A percentile compares a stretch with the other conserved stretches of the same genome.
Conservation (phyloP, 2,113 vertebrate genomes). For the Heterotis niloticus region DNA sequence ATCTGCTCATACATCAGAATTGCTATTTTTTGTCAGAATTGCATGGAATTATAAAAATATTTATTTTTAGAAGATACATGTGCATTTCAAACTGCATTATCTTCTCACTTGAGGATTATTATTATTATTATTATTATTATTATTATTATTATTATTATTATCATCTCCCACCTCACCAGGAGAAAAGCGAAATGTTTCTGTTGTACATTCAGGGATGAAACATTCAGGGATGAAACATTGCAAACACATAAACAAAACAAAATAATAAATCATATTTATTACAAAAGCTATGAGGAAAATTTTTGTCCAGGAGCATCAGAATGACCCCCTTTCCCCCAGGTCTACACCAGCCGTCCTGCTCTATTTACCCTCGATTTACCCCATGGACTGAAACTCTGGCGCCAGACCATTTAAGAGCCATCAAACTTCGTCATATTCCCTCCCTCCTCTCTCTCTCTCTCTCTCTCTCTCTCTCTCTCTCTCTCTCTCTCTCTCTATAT, state of each 20-base stretch:
- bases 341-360: slow-evolving; percentile 36
- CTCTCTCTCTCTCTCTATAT: neutral
- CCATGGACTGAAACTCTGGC: slow-evolving; percentile 61
- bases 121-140: too few relatives aligned
- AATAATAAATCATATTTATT: neutral
- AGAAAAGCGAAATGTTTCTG: too few relatives aligned
- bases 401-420: slow-evolving; percentile 72
- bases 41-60: too few relatives aligned
- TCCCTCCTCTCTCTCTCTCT: slow-evolving; percentile 49
- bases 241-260: neutral
- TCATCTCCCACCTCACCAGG: too few relatives aligned
- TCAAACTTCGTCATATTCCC: slow-evolving; percentile 72
- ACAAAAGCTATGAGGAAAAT: neutral
- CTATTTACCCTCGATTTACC: slow-evolving; percentile 64
- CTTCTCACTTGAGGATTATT: too few relatives aligned
- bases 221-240: neutral
- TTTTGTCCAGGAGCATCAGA: neutral
- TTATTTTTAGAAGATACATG: too few relatives aligned
- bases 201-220: too few relatives aligned
- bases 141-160: too few relatives aligned
- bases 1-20: too few relatives aligned
- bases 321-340: neutral
- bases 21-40: neutral
- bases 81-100: too few relatives aligned
- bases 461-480: neutral